Percentiles rank a stretch among this genome's conserved stretches.
These are phyloP conservation scores for Lepidochitona cinerea DNA, from an alignment of 2,888 invertebrate genomes.

Conservation along the genomic window DNA sequence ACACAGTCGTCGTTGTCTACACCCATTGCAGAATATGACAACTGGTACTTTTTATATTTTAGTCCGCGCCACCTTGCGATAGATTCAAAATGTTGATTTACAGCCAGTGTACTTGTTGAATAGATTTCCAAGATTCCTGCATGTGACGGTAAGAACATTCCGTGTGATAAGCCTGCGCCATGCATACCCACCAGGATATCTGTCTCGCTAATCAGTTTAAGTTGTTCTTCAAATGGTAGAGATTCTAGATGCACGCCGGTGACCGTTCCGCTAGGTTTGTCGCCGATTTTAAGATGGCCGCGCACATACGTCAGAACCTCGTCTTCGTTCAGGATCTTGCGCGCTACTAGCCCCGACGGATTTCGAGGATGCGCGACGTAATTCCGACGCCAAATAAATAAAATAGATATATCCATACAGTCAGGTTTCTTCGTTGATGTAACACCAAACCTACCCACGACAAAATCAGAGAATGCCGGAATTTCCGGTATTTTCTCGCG, in stretches of 20 bases:
- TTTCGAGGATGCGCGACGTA: conserved; percentile 69
- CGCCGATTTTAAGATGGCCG: conserved; percentile 20
- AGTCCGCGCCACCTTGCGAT: conserved; percentile 65
- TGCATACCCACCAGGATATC: conserved; percentile 70
- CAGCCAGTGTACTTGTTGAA: conserved; percentile 50
- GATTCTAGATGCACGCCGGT: conserved; percentile 59
- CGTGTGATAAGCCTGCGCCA: conserved; percentile 67
- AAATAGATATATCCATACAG: conserved; percentile 53
- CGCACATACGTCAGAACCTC: conserved; percentile 54
- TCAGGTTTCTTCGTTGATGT: conserved; percentile 28
- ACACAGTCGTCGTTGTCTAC: conserved; percentile 39
- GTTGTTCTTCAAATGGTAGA: conserved; percentile 56
- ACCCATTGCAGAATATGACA: conserved; percentile 52
- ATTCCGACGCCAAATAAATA: conserved; percentile 66
- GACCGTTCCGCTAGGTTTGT: conserved; percentile 36
- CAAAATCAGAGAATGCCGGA: conserved; percentile 62
- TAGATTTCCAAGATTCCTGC: conserved; percentile 63
- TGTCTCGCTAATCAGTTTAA: conserved; percentile 50
- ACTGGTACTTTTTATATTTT: conserved; percentile 62
- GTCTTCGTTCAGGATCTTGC: conserved; percentile 67
- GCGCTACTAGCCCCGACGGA: conserved; percentile 56
- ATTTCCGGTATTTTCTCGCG: conserved; percentile 47
- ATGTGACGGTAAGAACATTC: conserved; percentile 63
- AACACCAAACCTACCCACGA: conserved; percentile 46
- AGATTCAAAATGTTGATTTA: conserved; percentile 56